Evolutionary conservation across 2,888 invertebrate species (phyloP).

Genomic region (Brachynemurus nebulosus): DNA sequence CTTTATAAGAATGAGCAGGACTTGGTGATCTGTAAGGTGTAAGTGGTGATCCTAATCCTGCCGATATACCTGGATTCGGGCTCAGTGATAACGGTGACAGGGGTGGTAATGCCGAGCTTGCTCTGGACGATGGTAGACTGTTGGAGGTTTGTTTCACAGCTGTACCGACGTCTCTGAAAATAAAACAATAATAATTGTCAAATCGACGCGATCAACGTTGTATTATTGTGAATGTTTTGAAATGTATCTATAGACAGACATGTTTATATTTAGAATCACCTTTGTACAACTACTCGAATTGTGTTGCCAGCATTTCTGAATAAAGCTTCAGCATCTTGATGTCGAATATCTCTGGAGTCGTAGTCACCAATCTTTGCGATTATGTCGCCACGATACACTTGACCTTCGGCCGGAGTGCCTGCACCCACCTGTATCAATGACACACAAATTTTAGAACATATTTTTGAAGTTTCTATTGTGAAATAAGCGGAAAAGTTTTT

Average conservation of each 20-base stretch:
- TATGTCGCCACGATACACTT: conserved; percentile 78
- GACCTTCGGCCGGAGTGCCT: conserved; percentile 72
- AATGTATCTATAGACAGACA: no score
- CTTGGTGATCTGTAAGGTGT: conserved; percentile 7
- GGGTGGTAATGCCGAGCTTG: conserved; percentile 1
- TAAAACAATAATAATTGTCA: not conserved
- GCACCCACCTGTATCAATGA: conserved; percentile 71
- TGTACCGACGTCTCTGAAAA: conserved; percentile 6
- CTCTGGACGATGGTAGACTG: conserved; percentile 4
- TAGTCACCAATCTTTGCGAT: conserved; percentile 82
- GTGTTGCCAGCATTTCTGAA: conserved; percentile 69
- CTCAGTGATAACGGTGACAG: conserved; percentile 7
- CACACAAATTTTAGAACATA: no score
- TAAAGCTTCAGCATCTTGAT: conserved; percentile 81
- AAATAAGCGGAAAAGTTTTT: no score
- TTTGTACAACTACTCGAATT: conserved; percentile 69
- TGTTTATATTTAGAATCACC: no score
- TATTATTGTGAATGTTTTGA: no score
- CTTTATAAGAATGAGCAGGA: conserved; percentile 5
- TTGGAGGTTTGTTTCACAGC: not conserved
- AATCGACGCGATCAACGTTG: no score
- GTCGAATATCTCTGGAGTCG: conserved; percentile 74
- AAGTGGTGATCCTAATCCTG: conserved; percentile 5
- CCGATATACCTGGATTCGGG: not conserved
- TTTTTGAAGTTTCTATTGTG: no score